Conservation (phyloP, 2,113 vertebrate genomes). For the Serinus canaria region DNA sequence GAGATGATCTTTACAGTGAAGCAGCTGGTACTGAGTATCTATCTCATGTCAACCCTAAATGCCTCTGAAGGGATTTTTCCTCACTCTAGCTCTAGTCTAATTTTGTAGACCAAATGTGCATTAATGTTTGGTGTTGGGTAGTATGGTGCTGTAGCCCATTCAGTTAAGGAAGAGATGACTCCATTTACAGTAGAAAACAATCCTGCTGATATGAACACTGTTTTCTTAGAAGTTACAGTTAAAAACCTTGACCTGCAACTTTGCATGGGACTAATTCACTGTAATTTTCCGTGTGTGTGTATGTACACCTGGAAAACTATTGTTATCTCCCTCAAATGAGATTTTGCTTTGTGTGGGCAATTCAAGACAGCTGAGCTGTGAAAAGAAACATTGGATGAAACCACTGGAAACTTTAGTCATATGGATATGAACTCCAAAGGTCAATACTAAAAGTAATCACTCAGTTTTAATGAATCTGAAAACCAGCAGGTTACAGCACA, state of each 20-base stretch:
- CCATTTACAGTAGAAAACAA: neutral
- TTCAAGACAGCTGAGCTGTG: neutral
- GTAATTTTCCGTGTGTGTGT: accelerated
- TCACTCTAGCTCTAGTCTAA: neutral
- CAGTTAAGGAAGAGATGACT: neutral
- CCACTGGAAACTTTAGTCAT: neutral
- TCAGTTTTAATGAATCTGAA: neutral
- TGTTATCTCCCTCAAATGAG: neutral
- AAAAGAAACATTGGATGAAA: neutral
- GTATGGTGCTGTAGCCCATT: neutral
- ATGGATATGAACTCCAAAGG: neutral
- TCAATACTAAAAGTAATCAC: neutral
- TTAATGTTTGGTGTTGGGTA: neutral
- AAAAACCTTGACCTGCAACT: neutral
- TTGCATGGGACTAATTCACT: neutral
- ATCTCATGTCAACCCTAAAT: neutral
- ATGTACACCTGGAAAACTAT: neutral
- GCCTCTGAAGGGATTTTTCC: neutral
- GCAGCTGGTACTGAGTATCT: neutral
- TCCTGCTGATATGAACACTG: neutral
- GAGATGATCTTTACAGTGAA: neutral
- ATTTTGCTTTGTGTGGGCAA: neutral
- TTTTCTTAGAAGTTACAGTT: neutral
- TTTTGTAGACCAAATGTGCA: neutral
- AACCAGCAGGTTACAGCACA: neutral